Base-by-base conservation (phyloP, 2,113 vertebrate species). In the Hoplias malabaricus region DNA sequence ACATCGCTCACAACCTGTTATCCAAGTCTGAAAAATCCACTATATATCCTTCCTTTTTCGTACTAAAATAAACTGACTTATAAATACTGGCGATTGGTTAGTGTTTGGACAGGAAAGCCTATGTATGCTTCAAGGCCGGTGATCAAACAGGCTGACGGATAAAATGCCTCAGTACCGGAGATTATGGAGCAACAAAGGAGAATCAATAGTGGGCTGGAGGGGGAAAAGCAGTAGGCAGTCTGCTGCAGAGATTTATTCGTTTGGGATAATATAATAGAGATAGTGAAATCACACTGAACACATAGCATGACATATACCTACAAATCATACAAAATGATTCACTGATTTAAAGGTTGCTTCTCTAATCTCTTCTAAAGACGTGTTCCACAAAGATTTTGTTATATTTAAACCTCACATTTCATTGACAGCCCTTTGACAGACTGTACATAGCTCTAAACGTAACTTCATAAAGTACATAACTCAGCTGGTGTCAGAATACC, bases 191-290 rank as follows among this genome's bases (percentile, higher is more conserved):
- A n/a, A 7, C 50, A 21, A 25, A 56, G 27, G 62, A 72, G 16
- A 67, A 80, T 83, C 73, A 77, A 73, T 83, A 54, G 16, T 19
- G 48, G 34, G 68, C 53, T 73, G 42, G 78, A 27, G 56, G 48
- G n/a, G 34, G 8, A 56, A 70, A 61, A 40, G 27, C 61, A 56
- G 19, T 40, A 78, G 25, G 33, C 7, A 12, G 27, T 33, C 56
- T 54, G 59, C 61, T 27, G 56, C 40, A 10, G 16, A 29, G 68
- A 76, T 56, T 67, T 59, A 71, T 79, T 38, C 79, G 43, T 21
- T 68, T 29, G 48, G 33, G 61, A 56, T 13, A 57, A 42, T 53
- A 19, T 57, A 53, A 53, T 14, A 19, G 25, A 27, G 65, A 46
- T 27, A 16, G 13, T 43, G 36, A 13, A 43, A 16, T 27, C 12